Base-by-base conservation (phyloP, 2,113 vertebrate genomes). In the Daboia siamensis region DNA sequence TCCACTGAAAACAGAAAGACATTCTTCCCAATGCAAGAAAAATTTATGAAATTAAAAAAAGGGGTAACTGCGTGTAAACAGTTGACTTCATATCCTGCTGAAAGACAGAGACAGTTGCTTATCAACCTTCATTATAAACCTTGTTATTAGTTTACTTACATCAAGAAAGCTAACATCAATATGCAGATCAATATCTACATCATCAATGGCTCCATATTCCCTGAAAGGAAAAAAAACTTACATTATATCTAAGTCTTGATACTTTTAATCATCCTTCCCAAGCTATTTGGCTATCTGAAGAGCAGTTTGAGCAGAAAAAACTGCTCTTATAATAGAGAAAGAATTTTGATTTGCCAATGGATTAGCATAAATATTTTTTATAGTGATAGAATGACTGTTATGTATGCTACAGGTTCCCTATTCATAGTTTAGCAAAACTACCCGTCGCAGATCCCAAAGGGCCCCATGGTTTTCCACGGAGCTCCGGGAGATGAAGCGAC, bases 171-270 rank as follows among this genome's bases (percentile, higher is more conserved):
- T 98, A 97, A 98, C 98, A 97, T 99, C 98, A 94, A 99, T 98
- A 96, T 98, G 98, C 93, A 99, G 97, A 97, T 99, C 98, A 96
- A 99, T 99, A 96, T 99, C 98, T 96, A 99, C 98, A 97, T 99
- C 98, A 97, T 98, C 98, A 97, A 99, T 99, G 96, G 98, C 98
- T 98, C 98, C 98, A 95, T 99, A 99, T 98, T 99, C 98, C 98
- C 98, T 99, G 96, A 94, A 98, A 98, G 55, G 48, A 96, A 94
- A 96, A 94, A 97, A 44, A 96, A 94, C 51, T 74, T 91, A 89
- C 74, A 91, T 95, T 96, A 95, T 84, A 94, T 10, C 24, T 94
- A 90, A 92, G 92, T 80, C 88, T 92, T 92, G 51, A 91, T 55
- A 91, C 8, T 95, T 20, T 87, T 94, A 1, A 94, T 13, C 86